phyloP scores from a whole-genome alignment of 1,140 invertebrate species.

The Pemphigus obesinymphae region DNA sequence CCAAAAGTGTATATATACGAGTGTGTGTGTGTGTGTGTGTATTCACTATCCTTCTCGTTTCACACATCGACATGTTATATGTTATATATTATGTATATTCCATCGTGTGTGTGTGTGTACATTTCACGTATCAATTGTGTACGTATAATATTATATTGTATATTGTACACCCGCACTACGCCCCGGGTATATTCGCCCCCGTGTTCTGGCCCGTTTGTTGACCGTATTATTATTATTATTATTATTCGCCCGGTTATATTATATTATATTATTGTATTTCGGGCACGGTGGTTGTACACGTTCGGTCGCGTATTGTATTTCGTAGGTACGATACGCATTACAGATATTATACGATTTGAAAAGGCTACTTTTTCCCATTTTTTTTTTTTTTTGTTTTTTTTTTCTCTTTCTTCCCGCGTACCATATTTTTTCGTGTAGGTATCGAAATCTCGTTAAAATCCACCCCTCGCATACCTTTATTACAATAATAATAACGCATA shows the following conservation, averaged over 20 bases:
- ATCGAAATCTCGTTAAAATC: slow-evolving; percentile 18
- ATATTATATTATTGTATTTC: background rate
- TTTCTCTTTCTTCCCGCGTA: too few species aligned
- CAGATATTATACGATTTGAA: too few species aligned
- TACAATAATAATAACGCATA: too few species aligned
- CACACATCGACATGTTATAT: slow-evolving; percentile 6
- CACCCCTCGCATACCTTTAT: background rate
- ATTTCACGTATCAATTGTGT: background rate
- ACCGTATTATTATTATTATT: background rate
- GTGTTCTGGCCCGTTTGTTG: background rate
- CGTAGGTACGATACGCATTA: too few species aligned
- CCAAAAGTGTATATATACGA: background rate
- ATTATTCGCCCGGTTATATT: background rate
- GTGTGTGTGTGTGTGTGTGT: background rate
- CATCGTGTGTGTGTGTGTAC: background rate
- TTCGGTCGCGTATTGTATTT: too few species aligned
- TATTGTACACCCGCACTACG: background rate
- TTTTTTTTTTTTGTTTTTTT: too few species aligned
- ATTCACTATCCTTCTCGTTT: background rate
- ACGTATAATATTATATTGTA: background rate
- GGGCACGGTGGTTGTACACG: background rate
- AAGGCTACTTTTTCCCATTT: too few species aligned
- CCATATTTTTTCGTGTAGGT: background rate
- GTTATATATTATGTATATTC: too few species aligned
- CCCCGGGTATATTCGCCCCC: background rate